Evolutionary conservation across 2,797 vertebrate species (phyloP).

Genomic region (Sebastes oblongus): DNA sequence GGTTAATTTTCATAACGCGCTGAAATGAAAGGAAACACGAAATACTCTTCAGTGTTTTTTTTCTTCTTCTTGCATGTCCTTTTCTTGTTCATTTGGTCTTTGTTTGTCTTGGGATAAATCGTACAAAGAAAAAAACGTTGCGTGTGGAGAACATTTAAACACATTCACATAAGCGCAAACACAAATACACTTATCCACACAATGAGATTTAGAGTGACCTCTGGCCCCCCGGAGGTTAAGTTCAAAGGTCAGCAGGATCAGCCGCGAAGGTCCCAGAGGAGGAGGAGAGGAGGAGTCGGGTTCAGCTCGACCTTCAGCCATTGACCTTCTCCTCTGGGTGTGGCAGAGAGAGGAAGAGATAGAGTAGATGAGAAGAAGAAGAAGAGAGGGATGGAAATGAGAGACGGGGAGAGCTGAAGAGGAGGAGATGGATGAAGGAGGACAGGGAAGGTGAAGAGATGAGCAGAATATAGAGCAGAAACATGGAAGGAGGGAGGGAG

Average conservation of each 20-base stretch:
- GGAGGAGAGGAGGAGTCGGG: slow-evolving; percentile 28
- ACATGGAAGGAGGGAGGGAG: neutral
- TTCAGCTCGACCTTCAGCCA: slow-evolving; percentile 40
- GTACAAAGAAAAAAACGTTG: neutral
- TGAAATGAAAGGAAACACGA: neutral
- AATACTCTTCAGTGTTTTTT: neutral
- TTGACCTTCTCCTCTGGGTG: slow-evolving; percentile 39
- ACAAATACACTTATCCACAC: slow-evolving; percentile 9
- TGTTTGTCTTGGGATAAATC: neutral
- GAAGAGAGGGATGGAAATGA: neutral
- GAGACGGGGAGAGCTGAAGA: neutral
- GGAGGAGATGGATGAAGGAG: neutral
- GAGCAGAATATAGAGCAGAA: neutral
- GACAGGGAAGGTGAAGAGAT: neutral
- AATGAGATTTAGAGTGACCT: neutral
- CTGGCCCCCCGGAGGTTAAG: neutral
- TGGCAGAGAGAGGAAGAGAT: slow-evolving; percentile 13
- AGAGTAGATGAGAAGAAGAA: neutral
- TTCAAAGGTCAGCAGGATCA: slow-evolving; percentile 45
- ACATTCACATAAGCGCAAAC: slow-evolving; percentile 2
- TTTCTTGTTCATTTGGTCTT: neutral
- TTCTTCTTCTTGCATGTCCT: neutral
- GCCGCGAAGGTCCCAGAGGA: slow-evolving; percentile 15
- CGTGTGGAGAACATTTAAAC: neutral
- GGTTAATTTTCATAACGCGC: neutral